phyloP scores from a whole-genome alignment of 1,140 invertebrate species.

The Philopotamus ludificatus region DNA sequence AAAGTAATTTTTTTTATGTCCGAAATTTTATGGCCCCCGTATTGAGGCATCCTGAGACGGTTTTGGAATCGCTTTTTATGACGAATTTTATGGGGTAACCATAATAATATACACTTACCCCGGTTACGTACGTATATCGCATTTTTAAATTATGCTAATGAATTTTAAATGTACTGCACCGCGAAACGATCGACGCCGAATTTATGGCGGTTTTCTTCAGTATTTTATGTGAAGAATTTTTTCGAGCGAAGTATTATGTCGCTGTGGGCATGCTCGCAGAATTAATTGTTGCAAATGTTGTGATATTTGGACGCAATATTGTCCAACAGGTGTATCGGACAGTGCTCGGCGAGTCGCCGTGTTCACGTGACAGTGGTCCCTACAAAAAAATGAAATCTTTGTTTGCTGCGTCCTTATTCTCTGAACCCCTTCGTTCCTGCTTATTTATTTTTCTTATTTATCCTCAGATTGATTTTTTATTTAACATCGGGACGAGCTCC shows the following conservation, averaged over 20 bases:
- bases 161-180: constrained; percentile 5
- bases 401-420: constrained; percentile 11
- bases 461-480: constrained; percentile 40
- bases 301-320: too few species aligned
- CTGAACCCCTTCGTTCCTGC: constrained; percentile 13
- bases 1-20: constrained; percentile 13
- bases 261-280: too few species aligned
- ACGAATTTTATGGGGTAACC: constrained; percentile 14
- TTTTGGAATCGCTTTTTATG: constrained; percentile 10
- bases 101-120: constrained; percentile 18
- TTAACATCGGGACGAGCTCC: constrained; percentile 15
- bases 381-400: constrained; percentile 14
- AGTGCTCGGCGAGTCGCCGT: background rate
- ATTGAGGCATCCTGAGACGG: background rate
- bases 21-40: constrained; percentile 21
- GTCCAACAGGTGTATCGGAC: too few species aligned
- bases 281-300: too few species aligned
- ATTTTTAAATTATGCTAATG: constrained; percentile 19
- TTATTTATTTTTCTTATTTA: constrained; percentile 41
- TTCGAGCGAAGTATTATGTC: too few species aligned
- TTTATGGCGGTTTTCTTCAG: too few species aligned
- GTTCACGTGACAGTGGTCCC: background rate
- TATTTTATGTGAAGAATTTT: too few species aligned
- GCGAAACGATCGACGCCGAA: too few species aligned
- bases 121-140: background rate